phyloP scores from a whole-genome alignment of 2,888 invertebrate genomes.

The Salticus scenicus region DNA sequence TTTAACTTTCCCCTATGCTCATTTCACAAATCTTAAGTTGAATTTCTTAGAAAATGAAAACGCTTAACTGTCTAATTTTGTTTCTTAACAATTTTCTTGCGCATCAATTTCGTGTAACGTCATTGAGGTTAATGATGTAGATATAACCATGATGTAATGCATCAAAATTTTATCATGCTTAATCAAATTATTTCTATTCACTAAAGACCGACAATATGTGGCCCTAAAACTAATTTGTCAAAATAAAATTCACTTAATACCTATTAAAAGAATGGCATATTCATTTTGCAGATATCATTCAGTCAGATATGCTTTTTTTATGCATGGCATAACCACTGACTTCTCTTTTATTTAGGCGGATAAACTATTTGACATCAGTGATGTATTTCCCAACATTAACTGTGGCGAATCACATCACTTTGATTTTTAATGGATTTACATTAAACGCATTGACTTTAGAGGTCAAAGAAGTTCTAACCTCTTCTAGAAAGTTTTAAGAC shows the following conservation, averaged over 20 bases:
- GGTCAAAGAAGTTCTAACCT: too few relatives aligned
- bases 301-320: background rate
- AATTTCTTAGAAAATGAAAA: background rate
- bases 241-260: background rate
- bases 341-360: too few relatives aligned
- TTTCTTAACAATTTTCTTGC: too few relatives aligned
- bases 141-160: background rate
- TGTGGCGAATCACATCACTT: too few relatives aligned
- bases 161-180: background rate
- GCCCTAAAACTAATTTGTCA: too few relatives aligned
- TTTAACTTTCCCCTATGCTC: conserved; percentile 43
- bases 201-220: too few relatives aligned
- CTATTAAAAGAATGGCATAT: background rate
- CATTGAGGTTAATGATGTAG: conserved; percentile 10
- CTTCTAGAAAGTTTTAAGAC: too few relatives aligned
- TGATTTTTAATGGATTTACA: too few relatives aligned
- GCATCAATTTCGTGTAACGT: background rate
- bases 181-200: background rate
- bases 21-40: background rate
- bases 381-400: too few relatives aligned
- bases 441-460: too few relatives aligned
- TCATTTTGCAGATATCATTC: background rate
- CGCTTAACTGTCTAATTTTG: background rate
- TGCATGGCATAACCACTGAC: too few relatives aligned
- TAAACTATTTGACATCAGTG: too few relatives aligned